Percentiles rank a stretch among this genome's conserved stretches.
Conservation (phyloP, 2,888 invertebrate genomes). For the Leptinotarsa juncta region DNA sequence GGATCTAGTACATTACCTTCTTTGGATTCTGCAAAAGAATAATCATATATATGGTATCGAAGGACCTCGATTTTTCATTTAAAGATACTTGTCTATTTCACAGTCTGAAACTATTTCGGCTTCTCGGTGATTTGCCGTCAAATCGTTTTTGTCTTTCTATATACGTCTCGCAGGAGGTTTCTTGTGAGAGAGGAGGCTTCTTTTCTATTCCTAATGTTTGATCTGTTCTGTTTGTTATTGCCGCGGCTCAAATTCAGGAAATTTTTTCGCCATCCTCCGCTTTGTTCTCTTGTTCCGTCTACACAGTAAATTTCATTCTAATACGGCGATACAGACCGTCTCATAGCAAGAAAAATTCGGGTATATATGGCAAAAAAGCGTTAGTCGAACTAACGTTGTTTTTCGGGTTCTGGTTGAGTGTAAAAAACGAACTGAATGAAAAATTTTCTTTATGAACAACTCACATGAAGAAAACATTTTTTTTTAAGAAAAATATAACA, state of each 20-base stretch:
- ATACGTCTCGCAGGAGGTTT: slow-evolving; percentile 28
- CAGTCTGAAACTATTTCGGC: neutral
- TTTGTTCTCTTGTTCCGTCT: slow-evolving; percentile 33
- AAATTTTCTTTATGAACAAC: too few relatives aligned
- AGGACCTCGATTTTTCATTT: too few relatives aligned
- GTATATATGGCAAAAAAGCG: neutral
- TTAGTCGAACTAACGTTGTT: neutral
- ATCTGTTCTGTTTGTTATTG: slow-evolving; percentile 46
- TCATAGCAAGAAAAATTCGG: slow-evolving; percentile 4
- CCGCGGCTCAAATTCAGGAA: slow-evolving; percentile 42
- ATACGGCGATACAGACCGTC: neutral
- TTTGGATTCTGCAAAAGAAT: too few relatives aligned
- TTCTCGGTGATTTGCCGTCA: slow-evolving; percentile 2
- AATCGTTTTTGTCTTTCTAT: neutral
- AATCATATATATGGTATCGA: too few relatives aligned
- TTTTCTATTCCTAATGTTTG: slow-evolving; percentile 41
- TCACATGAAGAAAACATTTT: too few relatives aligned
- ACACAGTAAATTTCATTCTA: slow-evolving; percentile 23
- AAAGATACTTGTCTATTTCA: neutral
- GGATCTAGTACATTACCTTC: too few relatives aligned
- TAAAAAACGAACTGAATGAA: neutral
- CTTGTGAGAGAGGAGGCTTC: slow-evolving; percentile 40
- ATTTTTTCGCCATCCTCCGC: slow-evolving; percentile 37
- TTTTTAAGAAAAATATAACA: too few relatives aligned
- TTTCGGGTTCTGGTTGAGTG: neutral